Evolutionary conservation across 2,797 vertebrate genomes (phyloP), one percentile per base, ranked within the genome.

Genomic region (Dallia pectoralis): DNA sequence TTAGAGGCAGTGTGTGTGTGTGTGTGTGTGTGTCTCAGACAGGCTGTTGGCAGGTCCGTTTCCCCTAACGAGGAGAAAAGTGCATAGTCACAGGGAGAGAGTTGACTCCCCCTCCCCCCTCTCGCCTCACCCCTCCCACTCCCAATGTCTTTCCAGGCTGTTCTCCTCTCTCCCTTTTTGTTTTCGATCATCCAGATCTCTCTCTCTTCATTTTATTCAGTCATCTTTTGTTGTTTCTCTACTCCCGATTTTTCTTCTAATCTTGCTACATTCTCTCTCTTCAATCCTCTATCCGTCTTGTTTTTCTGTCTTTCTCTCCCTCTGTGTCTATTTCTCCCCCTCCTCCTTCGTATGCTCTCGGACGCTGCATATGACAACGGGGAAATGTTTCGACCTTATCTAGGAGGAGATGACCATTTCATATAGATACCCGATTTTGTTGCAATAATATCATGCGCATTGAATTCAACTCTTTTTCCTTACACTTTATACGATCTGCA

Each of bases 31-130:
- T 76, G 79, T 85, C 83, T 77, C 81, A 73, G 40, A 73, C 74
- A 85, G 77, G 76, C 81, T 59, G 48, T 85, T 82, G 79, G 79
- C 79, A 77, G 74, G 44, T 77, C 79, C 18, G 44, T 4, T 80
- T 77, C 82, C 74, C 77, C 76, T 86, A 89, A 87, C 79, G 79
- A 81, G 85, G 56, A 87, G 82, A 87, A 91, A 91, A 91, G 86
- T 91, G 90, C 89, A 83, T 81, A 87, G 90, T 92, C 89, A 92
- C 81, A 82, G 67, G 32, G 47, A 25, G 67, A 32, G 12, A 14
- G 7, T 14, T 44, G 7, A 44, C 40, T 14, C 40, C 40, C 14
- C 40, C 40, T 14, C 14, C 40, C 14, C 40, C 14, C n/a, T n/a
- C n/a, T n/a, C 47, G 47, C 47, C 47, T 48, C 47, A 48, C 47